These are phyloP conservation scores for Anguilla anguilla DNA, from an alignment of 2,797 vertebrate genomes.

Conservation along the genomic window DNA sequence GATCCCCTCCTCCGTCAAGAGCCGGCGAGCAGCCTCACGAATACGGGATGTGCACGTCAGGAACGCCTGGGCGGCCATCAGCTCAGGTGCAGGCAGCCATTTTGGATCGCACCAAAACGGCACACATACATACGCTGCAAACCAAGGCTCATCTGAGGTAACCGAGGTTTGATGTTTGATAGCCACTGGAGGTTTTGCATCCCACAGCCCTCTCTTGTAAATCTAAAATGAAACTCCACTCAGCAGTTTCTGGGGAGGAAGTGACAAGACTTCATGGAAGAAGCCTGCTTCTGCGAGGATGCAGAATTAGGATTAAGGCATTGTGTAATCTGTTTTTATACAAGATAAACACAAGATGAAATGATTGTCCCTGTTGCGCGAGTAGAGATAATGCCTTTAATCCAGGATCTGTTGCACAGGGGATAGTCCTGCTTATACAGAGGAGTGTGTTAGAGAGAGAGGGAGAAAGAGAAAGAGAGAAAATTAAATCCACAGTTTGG, in stretches of 20 bases:
- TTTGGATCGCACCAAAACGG: neutral
- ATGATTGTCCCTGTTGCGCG: conserved; percentile 13
- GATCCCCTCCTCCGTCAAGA: neutral
- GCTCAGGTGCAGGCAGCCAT: neutral
- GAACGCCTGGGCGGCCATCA: neutral
- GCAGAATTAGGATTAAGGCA: conserved; percentile 20
- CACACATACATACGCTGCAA: neutral
- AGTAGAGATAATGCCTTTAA: neutral
- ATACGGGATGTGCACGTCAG: neutral
- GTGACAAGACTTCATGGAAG: neutral
- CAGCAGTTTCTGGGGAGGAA: neutral
- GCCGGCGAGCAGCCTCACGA: neutral
- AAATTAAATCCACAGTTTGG: conserved; percentile 7
- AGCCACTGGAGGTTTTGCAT: neutral
- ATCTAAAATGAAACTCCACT: neutral
- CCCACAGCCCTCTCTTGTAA: neutral
- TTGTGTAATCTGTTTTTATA: conserved; percentile 32
- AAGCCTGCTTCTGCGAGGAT: neutral
- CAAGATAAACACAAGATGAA: conserved; percentile 18
- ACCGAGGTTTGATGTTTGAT: neutral
- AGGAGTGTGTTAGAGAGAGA: neutral
- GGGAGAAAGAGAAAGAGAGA: neutral
- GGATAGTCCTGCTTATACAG: conserved; percentile 11
- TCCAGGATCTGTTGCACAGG: neutral
- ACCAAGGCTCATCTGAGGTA: neutral